phyloP scores from a whole-genome alignment of 2,113 vertebrate species.

The Mionectes macconnelli region DNA sequence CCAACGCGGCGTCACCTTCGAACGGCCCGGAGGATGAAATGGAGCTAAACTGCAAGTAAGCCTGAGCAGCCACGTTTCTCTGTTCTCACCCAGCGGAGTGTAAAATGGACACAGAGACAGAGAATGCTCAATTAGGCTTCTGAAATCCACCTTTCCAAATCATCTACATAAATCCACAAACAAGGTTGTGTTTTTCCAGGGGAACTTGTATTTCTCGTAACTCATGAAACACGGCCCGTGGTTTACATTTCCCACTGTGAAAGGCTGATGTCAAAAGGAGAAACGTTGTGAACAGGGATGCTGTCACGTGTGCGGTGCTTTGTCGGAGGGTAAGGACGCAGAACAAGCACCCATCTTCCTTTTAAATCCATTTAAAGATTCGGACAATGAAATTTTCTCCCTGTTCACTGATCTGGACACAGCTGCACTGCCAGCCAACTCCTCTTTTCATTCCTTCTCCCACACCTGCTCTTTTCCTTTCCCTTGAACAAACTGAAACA shows the following conservation, averaged over 20 bases:
- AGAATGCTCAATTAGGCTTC: slow-evolving; percentile 51
- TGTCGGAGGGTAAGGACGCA: neutral
- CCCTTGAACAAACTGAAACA: neutral
- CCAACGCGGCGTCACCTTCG: neutral
- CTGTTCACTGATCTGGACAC: neutral
- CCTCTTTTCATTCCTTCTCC: neutral
- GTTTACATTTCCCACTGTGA: neutral
- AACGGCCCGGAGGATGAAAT: neutral
- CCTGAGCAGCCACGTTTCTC: neutral
- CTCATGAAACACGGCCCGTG: rapidly evolving
- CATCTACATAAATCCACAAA: neutral
- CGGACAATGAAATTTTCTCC: neutral
- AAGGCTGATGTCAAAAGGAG: neutral
- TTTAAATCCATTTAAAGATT: neutral
- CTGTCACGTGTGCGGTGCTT: neutral
- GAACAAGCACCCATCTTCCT: neutral
- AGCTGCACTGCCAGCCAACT: neutral
- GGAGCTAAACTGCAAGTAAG: slow-evolving; percentile 45
- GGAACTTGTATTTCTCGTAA: neutral
- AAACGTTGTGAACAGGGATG: neutral
- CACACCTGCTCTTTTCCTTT: neutral
- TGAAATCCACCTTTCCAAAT: slow-evolving; percentile 52
- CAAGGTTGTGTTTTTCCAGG: neutral
- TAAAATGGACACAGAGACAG: slow-evolving; percentile 43
- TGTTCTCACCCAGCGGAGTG: slow-evolving; percentile 45